Percentiles rank a stretch among this genome's conserved stretches.
These are phyloP conservation scores for Pantherophis vulpinus DNA, from an alignment of 2,797 vertebrate genomes.

Conservation along the genomic window DNA sequence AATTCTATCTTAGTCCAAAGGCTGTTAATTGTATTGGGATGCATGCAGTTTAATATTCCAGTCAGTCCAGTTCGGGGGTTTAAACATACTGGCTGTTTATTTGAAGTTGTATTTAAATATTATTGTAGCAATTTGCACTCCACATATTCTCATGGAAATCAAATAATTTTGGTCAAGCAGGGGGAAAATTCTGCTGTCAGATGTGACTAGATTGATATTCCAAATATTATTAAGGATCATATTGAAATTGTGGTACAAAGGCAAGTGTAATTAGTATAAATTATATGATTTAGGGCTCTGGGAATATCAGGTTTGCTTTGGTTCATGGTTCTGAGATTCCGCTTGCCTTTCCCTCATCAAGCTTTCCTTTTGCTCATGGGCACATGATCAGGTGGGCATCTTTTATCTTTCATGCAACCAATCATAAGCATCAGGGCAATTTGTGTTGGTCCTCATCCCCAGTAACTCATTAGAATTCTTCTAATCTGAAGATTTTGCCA, in stretches of 20 bases:
- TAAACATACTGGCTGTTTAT: not conserved
- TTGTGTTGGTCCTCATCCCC: not conserved
- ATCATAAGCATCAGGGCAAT: not conserved
- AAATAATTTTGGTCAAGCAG: constrained; percentile 1
- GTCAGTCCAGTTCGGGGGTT: not conserved
- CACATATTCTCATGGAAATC: not conserved
- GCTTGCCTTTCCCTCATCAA: not conserved
- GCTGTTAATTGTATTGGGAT: not conserved
- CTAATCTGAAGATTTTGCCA: not conserved
- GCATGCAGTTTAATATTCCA: not conserved
- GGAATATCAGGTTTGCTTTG: not conserved
- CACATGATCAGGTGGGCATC: not conserved
- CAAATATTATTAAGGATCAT: not conserved
- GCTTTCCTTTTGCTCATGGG: not conserved
- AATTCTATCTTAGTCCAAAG: not conserved
- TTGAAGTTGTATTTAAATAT: not conserved
- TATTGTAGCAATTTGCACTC: not conserved
- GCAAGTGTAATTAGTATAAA: constrained; percentile 1
- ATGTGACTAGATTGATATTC: not conserved
- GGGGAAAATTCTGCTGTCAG: not conserved
- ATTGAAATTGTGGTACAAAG: not conserved
- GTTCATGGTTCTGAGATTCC: not conserved
- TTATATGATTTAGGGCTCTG: not conserved
- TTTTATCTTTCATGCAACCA: not conserved
- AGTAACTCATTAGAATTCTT: not conserved